Evolutionary conservation across 2,113 vertebrate genomes (phyloP), one percentile per base, ranked within the genome.

Genomic region (Hypomesus transpacificus): DNA sequence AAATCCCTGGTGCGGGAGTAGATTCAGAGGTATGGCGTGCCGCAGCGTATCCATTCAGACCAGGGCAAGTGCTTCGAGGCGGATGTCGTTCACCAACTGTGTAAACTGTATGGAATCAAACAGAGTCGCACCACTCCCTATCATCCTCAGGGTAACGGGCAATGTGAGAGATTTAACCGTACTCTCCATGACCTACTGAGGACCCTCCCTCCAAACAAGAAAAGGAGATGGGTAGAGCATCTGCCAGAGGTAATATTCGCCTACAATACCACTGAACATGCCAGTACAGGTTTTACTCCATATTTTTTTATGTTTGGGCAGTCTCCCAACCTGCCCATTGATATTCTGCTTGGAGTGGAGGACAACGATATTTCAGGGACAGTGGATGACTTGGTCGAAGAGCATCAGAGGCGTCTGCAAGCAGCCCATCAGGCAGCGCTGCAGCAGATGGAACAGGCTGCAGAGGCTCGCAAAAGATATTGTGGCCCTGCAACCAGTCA

Each of bases 11-110:
- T 70, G 0, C 52, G n/a, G 0, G 64, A 77, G 3, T 75, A 64
- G 68, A 77, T 83, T 13, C 66, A 51, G 20, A 28, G 24, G 26
- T 81, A 54, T 31, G 71, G 76, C 0, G 74, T 81, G 0, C 73
- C 68, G 0, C 26, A 9, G 0, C 14, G 39, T 0, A 57, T 82
- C 0, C 68, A 81, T 7, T 83, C 74, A 0, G 76, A 79, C 34
- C 80, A 80, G 14, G 75, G 75, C 0, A 16, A 57, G 1, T 59
- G 20, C 1, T 81, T 79, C 26, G 71, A 83, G n/a, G 75, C 52
- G 8, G 0, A 6, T 0, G 14, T 83, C 0, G 54, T 85, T 3
- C 65, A 57, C 0, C 71, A 79, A n/a, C 14, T 80, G 0, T 79
- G 74, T 8, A 21, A 59, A 11, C 18, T 59, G 5, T 59, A 59